These are phyloP conservation scores for Heliconius hermathena DNA, from an alignment of 1,140 invertebrate species.

Conservation along the genomic window DNA sequence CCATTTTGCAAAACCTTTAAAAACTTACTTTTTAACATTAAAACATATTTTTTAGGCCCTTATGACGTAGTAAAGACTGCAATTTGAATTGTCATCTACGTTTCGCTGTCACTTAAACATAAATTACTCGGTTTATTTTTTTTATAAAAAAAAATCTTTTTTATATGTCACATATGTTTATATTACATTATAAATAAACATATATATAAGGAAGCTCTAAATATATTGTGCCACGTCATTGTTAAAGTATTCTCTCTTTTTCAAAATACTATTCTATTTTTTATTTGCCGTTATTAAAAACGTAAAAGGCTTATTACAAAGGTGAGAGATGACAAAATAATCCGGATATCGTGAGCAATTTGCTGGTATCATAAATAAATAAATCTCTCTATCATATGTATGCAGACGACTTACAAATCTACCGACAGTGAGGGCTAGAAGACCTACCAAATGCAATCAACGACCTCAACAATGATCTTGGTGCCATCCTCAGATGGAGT, in stretches of 20 bases:
- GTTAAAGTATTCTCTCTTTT: too few species aligned
- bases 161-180: too few species aligned
- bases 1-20: slow-evolving; percentile 20
- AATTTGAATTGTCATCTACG: not conserved
- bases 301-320: not conserved
- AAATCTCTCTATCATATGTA: too few species aligned
- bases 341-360: slow-evolving; percentile 9
- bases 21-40: not conserved
- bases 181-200: not conserved
- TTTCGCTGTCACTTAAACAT: too few species aligned
- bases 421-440: too few species aligned
- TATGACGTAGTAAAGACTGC: not conserved
- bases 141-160: too few species aligned
- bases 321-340: not conserved
- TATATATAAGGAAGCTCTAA: not conserved
- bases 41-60: not conserved
- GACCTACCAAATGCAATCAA: too few species aligned
- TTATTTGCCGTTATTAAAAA: not conserved
- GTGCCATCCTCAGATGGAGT: too few species aligned
- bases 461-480: too few species aligned
- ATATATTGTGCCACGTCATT: not conserved
- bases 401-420: too few species aligned
- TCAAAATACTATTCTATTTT: not conserved
- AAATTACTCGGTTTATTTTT: too few species aligned
- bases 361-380: not conserved